Evolutionary conservation across 2,113 vertebrate genomes (phyloP).

Genomic region (Emberiza fucata): DNA sequence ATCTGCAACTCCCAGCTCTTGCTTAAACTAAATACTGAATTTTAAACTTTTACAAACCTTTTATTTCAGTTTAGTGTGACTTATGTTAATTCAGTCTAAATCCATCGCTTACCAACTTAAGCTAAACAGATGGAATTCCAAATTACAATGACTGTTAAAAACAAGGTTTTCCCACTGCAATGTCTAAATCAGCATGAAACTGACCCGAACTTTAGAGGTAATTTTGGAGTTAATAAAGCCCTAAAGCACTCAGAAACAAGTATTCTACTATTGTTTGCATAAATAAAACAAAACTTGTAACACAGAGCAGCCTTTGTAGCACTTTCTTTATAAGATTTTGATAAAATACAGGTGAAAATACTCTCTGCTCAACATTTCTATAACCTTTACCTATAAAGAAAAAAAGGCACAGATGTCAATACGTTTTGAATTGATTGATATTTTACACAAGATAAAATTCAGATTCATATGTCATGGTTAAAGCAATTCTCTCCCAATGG

Average conservation of each 20-base stretch:
- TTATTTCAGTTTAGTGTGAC: neutral
- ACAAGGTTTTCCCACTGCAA: neutral
- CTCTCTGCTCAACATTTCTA: neutral
- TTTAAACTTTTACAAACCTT: neutral
- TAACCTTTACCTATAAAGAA: neutral
- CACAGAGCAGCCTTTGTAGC: neutral
- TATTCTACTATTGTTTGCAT: neutral
- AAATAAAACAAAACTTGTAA: neutral
- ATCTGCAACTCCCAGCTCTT: neutral
- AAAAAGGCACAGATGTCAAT: neutral
- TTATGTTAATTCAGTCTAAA: neutral
- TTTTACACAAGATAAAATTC: neutral
- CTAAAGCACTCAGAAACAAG: neutral
- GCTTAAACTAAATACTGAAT: neutral
- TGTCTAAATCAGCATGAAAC: neutral
- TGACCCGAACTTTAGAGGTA: fast-evolving
- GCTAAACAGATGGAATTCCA: neutral
- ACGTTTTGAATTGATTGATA: neutral
- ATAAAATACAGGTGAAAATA: neutral
- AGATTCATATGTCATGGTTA: neutral
- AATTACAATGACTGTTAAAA: neutral
- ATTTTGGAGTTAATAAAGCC: neutral
- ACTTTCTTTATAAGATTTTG: neutral
- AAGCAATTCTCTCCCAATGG: neutral
- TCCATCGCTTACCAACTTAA: neutral